Percentiles rank a stretch among this genome's conserved stretches.
These are phyloP conservation scores for Erebia ligea DNA, from an alignment of 2,888 invertebrate species.

Conservation along the genomic window DNA sequence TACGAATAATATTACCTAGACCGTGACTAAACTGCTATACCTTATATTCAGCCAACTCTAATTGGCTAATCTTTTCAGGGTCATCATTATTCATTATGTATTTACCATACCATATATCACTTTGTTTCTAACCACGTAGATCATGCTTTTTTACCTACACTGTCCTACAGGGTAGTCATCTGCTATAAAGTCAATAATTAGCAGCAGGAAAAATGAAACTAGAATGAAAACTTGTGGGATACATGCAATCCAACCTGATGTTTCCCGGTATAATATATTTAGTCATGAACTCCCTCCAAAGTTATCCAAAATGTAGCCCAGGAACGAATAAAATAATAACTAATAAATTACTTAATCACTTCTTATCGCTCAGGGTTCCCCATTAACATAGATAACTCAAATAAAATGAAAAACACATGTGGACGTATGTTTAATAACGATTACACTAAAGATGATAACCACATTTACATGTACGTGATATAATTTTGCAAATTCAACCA, in stretches of 20 bases:
- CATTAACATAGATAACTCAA: conserved; percentile 2
- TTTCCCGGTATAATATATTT: too few species aligned
- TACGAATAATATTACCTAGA: not conserved
- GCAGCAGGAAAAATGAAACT: too few species aligned
- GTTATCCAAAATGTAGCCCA: too few species aligned
- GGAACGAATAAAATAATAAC: too few species aligned
- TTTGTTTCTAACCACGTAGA: not conserved
- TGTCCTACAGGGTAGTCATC: too few species aligned
- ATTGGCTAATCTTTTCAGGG: too few species aligned
- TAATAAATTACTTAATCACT: not conserved
- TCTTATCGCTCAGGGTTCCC: not conserved
- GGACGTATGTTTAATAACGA: not conserved
- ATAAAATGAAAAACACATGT: not conserved
- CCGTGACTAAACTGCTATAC: not conserved
- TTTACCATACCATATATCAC: too few species aligned
- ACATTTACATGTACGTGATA: conserved; percentile 17
- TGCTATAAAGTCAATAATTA: too few species aligned
- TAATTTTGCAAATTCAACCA: conserved; percentile 29
- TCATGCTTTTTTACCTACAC: not conserved
- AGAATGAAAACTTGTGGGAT: too few species aligned
- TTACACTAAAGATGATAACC: conserved; percentile 13
- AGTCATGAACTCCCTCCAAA: too few species aligned
- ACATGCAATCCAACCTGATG: too few species aligned
- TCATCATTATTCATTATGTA: too few species aligned
- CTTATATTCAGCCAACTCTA: not conserved